Percentiles rank a stretch among this genome's conserved stretches.
These are phyloP conservation scores for Petroica traversi DNA, from an alignment of 2,113 vertebrate species.

Conservation along the genomic window DNA sequence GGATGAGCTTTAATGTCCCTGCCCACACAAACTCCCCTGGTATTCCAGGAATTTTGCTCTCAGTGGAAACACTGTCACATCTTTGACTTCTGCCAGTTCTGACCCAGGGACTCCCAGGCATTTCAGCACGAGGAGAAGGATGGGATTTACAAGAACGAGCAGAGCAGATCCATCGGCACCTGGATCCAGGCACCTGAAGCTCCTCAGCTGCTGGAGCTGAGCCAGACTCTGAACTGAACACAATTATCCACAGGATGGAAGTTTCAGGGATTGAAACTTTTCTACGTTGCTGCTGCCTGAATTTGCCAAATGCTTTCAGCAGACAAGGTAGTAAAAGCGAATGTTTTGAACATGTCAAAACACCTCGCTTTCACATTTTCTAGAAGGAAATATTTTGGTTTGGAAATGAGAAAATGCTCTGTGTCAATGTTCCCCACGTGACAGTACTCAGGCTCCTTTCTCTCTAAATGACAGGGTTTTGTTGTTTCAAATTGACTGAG, in stretches of 20 bases:
- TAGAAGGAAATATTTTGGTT: slow-evolving; percentile 47
- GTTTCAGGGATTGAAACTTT: not conserved
- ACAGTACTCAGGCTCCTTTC: not conserved
- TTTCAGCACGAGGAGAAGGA: not conserved
- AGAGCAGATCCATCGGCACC: not conserved
- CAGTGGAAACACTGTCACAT: not conserved
- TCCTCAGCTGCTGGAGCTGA: not conserved
- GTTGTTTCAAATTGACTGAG: not conserved
- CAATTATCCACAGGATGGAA: not conserved
- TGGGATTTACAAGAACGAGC: not conserved
- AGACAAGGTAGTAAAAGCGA: not conserved
- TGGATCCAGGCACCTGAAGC: not conserved
- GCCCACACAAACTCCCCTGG: not conserved
- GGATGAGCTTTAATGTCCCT: rapidly evolving
- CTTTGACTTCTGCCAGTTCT: not conserved
- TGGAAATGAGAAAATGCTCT: slow-evolving; percentile 30
- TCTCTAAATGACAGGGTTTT: not conserved
- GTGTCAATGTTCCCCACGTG: slow-evolving; percentile 1
- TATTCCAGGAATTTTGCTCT: not conserved
- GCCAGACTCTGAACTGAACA: not conserved
- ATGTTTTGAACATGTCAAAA: slow-evolving; percentile 36
- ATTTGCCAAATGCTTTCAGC: not conserved
- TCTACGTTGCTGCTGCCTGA: not conserved
- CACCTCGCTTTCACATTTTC: slow-evolving; percentile 45
- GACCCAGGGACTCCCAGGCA: not conserved